Evolutionary conservation across 2,113 vertebrate species (phyloP).

Genomic region (human (Homo sapiens)): GRCh38 chr13:41235001-41235500

Average conservation of each 20-base stretch:
- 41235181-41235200: no score
- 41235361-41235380: not conserved
- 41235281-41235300: not conserved
- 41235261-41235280: not conserved
- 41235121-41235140: no score
- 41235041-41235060: not conserved
- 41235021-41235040: not conserved
- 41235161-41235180: no score
- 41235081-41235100: no score
- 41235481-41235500: not conserved
- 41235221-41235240: no score
- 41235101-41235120: no score
- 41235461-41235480: not conserved
- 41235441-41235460: not conserved
- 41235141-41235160: no score
- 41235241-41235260: not conserved
- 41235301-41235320: not conserved
- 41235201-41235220: no score
- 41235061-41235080: not conserved
- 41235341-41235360: not conserved
- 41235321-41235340: not conserved
- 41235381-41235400: not conserved
- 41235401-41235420: not conserved
- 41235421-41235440: not conserved
- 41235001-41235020: not conserved